phyloP scores from a whole-genome alignment of 2,113 vertebrate species.

The zebrafish (Danio rerio) region GRCz12tu NC_133180.1:52910501-52911000 shows the following conservation, averaged over 20 bases:
- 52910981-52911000: background rate
- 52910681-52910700: slow-evolving; percentile 80
- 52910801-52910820: slow-evolving; percentile 68
- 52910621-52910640: slow-evolving; percentile 71
- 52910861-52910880: slow-evolving; percentile 8
- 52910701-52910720: slow-evolving; percentile 62
- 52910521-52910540: slow-evolving; percentile 66
- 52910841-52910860: slow-evolving; percentile 12
- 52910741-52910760: slow-evolving; percentile 52
- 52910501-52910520: slow-evolving; percentile 23
- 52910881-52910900: background rate
- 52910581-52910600: slow-evolving; percentile 74
- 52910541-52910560: slow-evolving; percentile 55
- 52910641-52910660: slow-evolving; percentile 67
- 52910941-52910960: background rate
- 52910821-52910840: slow-evolving; percentile 73
- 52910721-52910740: slow-evolving; percentile 54
- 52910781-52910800: slow-evolving; percentile 46
- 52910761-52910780: slow-evolving; percentile 50
- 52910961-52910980: background rate
- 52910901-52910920: slow-evolving; percentile 3
- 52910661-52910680: slow-evolving; percentile 66
- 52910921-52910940: slow-evolving; percentile 5
- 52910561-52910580: slow-evolving; percentile 60
- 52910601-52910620: slow-evolving; percentile 71